Percentiles rank a stretch among this genome's conserved stretches.
Evolutionary conservation across 1,140 invertebrate species (phyloP).

Genomic region (Lanistes nyassanus): DNA sequence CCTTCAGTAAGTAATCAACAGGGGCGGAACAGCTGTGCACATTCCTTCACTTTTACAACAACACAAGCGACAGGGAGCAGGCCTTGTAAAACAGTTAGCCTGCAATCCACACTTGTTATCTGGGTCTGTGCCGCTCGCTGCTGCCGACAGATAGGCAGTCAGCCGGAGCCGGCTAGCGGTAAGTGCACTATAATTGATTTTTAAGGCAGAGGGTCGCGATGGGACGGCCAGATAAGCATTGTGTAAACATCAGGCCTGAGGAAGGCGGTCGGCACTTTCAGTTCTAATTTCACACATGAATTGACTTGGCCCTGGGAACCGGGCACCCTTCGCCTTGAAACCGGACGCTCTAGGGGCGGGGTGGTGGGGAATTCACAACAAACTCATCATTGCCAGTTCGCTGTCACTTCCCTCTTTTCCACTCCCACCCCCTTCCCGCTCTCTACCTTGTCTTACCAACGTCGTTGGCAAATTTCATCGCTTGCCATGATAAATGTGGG

Average conservation of each 20-base stretch:
- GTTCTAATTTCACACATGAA: conserved; percentile 8
- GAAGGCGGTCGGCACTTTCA: conserved; percentile 3
- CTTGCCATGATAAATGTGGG: no score
- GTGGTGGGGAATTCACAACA: not conserved
- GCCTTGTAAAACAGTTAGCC: conserved; percentile 10
- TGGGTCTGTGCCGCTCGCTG: not conserved
- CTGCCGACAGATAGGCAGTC: conserved; percentile 7
- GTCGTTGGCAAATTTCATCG: no score
- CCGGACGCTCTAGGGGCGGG: not conserved
- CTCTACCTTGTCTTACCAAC: no score
- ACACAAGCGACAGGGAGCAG: not conserved
- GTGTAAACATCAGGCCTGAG: not conserved
- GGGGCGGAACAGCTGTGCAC: not conserved
- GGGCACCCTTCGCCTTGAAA: not conserved
- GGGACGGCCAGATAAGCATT: conserved; percentile 2
- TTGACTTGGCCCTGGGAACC: not conserved
- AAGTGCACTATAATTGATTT: conserved; percentile 6
- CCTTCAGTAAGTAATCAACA: no score
- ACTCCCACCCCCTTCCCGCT: no score
- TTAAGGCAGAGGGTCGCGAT: conserved; percentile 6
- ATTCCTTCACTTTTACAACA: conserved; percentile 17
- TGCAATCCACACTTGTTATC: conserved; percentile 12
- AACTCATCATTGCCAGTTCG: conserved; percentile 2
- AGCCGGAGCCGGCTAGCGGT: not conserved
- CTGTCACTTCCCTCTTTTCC: no score